phyloP scores from a whole-genome alignment of 2,113 vertebrate species.

The Microcebus griseorufus region DNA sequence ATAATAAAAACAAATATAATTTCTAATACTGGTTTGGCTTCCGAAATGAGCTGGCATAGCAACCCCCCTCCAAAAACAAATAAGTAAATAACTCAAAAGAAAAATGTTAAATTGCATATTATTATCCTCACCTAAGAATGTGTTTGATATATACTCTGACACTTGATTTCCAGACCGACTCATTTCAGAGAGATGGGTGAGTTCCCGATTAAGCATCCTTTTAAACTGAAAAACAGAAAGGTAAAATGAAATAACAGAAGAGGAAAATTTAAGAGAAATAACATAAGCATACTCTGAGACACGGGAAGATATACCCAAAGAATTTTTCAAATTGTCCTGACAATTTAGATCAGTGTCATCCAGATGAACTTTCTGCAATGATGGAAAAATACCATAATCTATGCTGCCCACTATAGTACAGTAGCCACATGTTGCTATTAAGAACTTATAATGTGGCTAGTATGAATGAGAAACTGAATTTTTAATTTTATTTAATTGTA shows the following conservation, averaged over 20 bases:
- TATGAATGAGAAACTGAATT: background rate
- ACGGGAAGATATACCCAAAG: background rate
- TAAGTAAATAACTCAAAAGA: background rate
- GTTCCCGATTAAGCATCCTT: constrained; percentile 98
- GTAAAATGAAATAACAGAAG: background rate
- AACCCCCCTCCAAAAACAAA: background rate
- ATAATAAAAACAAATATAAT: constrained; percentile 19
- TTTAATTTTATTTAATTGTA: constrained; percentile 15
- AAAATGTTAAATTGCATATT: background rate
- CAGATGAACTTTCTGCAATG: background rate
- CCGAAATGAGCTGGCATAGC: background rate
- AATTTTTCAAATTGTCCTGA: background rate
- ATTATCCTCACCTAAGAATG: constrained; percentile 94
- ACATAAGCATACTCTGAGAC: background rate
- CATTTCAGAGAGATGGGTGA: constrained; percentile 98
- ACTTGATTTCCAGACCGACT: constrained; percentile 99
- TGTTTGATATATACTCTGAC: constrained; percentile 98
- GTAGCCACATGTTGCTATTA: background rate
- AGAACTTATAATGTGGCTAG: background rate
- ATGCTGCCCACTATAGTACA: background rate
- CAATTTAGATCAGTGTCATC: background rate
- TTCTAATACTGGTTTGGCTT: background rate
- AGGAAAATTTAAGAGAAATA: background rate
- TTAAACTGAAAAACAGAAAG: constrained; percentile 92
- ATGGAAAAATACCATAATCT: background rate